A percentile compares a stretch with the other conserved stretches of the same genome.
phyloP scores from a whole-genome alignment of 2,797 vertebrate genomes.

The Alauda arvensis region DNA sequence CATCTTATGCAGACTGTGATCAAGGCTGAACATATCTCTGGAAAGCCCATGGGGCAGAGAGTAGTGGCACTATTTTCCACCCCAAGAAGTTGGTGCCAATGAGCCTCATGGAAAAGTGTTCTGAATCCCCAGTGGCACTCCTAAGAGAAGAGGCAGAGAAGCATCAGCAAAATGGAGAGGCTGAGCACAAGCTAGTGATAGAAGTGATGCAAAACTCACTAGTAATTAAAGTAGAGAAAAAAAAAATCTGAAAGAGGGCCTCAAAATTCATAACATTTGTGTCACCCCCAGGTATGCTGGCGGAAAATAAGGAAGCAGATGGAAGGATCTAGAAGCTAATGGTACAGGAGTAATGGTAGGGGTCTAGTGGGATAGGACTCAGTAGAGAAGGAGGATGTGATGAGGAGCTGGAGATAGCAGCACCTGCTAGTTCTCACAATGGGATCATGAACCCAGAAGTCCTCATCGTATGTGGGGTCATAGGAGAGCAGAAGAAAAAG shows the following conservation, averaged over 20 bases:
- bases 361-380: not conserved
- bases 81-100: not conserved
- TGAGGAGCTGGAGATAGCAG: not conserved
- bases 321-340: not conserved
- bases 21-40: not conserved
- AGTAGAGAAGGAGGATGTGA: not conserved
- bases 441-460: not conserved
- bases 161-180: not conserved
- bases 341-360: not conserved
- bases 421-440: not conserved
- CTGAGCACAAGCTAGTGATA: not conserved
- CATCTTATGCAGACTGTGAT: not conserved
- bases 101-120: not conserved
- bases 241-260: not conserved
- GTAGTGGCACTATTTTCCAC: not conserved
- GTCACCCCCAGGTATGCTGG: not conserved
- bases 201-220: not conserved
- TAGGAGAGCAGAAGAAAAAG: not conserved
- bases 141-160: not conserved
- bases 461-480: not conserved
- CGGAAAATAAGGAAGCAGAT: not conserved
- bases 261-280: not conserved
- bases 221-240: not conserved
- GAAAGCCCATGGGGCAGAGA: not conserved
- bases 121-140: not conserved